Evolutionary conservation across 2,888 invertebrate species (phyloP).

Genomic region (Drosophila melanocephala): DNA sequence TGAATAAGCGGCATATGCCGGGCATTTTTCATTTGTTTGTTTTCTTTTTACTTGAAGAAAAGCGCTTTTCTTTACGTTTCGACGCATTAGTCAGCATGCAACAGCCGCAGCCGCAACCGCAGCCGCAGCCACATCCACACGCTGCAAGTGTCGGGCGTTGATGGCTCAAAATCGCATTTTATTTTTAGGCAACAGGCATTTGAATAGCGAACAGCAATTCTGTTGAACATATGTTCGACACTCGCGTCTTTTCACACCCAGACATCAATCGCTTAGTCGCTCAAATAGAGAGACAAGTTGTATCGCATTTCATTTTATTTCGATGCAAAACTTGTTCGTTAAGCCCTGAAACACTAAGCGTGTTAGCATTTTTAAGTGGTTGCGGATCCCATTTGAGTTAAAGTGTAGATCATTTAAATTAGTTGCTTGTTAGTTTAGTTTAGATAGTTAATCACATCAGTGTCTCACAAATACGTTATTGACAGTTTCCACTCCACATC

Average conservation of each 20-base stretch:
- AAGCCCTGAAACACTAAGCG: not conserved
- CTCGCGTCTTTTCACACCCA: slow-evolving; percentile 7
- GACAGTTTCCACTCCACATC: not conserved
- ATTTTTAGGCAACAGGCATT: slow-evolving; percentile 40
- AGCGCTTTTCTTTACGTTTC: slow-evolving; percentile 58
- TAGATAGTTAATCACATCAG: not conserved
- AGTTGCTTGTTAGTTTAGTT: not conserved
- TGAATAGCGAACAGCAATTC: slow-evolving; percentile 23
- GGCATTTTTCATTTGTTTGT: slow-evolving; percentile 58
- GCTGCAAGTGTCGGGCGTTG: slow-evolving; percentile 43
- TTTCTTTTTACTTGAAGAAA: slow-evolving; percentile 30
- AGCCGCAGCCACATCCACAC: slow-evolving; percentile 36
- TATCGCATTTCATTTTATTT: not conserved
- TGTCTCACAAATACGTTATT: not conserved
- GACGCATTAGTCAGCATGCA: slow-evolving; percentile 71
- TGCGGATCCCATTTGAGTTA: not conserved
- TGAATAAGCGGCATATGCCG: slow-evolving; percentile 61
- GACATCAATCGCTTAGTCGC: not conserved
- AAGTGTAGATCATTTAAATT: not conserved
- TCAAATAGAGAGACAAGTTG: not conserved
- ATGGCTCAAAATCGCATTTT: slow-evolving; percentile 45
- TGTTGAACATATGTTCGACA: slow-evolving; percentile 34
- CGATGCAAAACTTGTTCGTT: not conserved
- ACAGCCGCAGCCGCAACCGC: slow-evolving; percentile 37
- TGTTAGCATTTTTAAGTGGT: not conserved